A percentile compares a stretch with the other conserved stretches of the same genome.
These are phyloP conservation scores for Ciconia nigra DNA, from an alignment of 2,797 vertebrate species.

Conservation along the genomic window DNA sequence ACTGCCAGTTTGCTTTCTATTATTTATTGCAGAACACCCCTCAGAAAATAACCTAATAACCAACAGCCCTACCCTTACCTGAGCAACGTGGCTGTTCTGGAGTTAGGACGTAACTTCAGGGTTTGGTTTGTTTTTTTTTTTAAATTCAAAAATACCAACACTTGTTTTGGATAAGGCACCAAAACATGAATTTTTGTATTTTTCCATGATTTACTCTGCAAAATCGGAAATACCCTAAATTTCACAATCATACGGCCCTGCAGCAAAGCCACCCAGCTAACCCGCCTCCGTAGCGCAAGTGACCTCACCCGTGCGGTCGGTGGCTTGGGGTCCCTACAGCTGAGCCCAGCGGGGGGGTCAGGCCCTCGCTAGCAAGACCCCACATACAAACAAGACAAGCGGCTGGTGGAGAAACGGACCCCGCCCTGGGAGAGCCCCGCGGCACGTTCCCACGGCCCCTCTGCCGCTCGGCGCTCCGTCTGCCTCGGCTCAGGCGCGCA, in stretches of 20 bases:
- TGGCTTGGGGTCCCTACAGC: not conserved
- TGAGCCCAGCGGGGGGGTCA: not conserved
- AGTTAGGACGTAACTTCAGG: not conserved
- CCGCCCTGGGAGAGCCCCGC: not conserved
- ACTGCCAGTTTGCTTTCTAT: not conserved
- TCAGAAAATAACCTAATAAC: not conserved
- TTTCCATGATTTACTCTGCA: not conserved
- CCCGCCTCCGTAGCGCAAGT: rapidly evolving
- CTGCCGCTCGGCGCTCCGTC: not conserved
- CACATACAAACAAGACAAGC: rapidly evolving
- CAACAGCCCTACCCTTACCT: not conserved
- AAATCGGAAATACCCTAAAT: not conserved
- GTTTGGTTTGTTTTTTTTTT: not conserved
- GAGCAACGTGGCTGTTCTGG: not conserved
- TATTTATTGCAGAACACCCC: not conserved
- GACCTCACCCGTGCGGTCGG: rapidly evolving
- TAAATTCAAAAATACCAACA: not conserved
- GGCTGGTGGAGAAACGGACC: not conserved
- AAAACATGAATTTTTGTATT: not conserved
- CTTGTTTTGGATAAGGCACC: not conserved
- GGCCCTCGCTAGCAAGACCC: not conserved
- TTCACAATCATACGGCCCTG: rapidly evolving
- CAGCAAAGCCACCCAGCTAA: not conserved
- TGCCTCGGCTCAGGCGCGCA: not conserved
- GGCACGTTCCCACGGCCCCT: not conserved